phyloP scores from a whole-genome alignment of 1,140 invertebrate species.

The Asobara japonica region DNA sequence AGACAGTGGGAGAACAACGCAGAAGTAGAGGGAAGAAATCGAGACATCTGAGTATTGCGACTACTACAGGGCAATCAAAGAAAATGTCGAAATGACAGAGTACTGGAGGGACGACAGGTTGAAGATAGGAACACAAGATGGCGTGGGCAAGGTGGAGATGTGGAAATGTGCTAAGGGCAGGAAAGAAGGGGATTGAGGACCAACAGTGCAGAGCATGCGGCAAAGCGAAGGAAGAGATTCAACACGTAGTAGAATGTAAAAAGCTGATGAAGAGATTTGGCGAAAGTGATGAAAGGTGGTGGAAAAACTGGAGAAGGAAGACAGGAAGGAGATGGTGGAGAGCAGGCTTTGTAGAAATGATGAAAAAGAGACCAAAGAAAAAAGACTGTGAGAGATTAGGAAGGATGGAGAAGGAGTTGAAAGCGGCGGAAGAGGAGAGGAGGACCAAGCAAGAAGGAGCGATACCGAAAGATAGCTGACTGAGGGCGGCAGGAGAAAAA shows the following conservation, averaged over 20 bases:
- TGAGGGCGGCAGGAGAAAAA: too few relatives aligned
- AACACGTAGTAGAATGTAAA: not conserved
- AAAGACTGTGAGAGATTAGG: too few relatives aligned
- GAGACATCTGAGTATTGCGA: too few relatives aligned
- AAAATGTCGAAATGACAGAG: slow-evolving; percentile 22
- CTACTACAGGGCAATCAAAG: too few relatives aligned
- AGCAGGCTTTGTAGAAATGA: too few relatives aligned
- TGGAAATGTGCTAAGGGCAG: not conserved
- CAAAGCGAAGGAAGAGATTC: not conserved
- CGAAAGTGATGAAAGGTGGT: not conserved
- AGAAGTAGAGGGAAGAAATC: slow-evolving; percentile 23
- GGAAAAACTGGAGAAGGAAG: not conserved
- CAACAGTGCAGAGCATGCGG: not conserved
- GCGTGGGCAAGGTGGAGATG: slow-evolving; percentile 1
- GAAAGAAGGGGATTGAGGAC: not conserved
- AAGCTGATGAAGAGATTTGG: not conserved
- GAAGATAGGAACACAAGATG: not conserved
- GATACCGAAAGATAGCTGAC: too few relatives aligned
- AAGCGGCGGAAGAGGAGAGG: too few relatives aligned
- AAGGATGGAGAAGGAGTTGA: too few relatives aligned
- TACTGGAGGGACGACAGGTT: not conserved
- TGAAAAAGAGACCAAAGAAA: too few relatives aligned
- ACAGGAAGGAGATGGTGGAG: too few relatives aligned
- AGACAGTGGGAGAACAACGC: slow-evolving; percentile 1
- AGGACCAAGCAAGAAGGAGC: too few relatives aligned